Evolutionary conservation across 2,113 vertebrate genomes (phyloP), one percentile per base, ranked within the genome.

Genomic region (Notarius lentiginosus): DNA sequence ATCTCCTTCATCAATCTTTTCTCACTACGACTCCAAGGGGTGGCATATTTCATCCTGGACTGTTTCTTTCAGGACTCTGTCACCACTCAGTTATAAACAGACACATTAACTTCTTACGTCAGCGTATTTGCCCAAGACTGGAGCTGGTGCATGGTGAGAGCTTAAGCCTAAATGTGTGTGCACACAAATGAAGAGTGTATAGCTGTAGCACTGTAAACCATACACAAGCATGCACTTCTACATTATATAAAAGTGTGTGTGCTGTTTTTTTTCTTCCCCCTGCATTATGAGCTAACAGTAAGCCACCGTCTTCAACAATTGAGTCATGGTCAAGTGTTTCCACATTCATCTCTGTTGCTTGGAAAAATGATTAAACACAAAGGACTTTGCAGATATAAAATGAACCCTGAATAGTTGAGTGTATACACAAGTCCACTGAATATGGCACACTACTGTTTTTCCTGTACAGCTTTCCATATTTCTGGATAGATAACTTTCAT

Each of bases 51-150:
- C 56, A 51, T 63, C 79, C 92, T 92, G 92, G 91, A 88, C 90
- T 89, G 56, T 89, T 92, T 93, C 91, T 92, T 90, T 93, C 93
- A 93, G 4, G 89, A 89, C 87, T 65, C 81, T 87, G 87, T 81
- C 49, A 87, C 82, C 56, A 84, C 87, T 87, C 87, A 87, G 88
- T 91, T 92, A 83, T 86, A 91, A 81, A 79, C 90, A 90, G 84
- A 87, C 87, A 89, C 84, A 83, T 88, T 85, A 76, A 72, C 68
- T 68, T 68, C 61, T 90, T 84, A 86, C 87, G 84, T 90, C 87
- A 49, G 66, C 51, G 27, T 84, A 84, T 87, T 82, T 86, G 79
- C 83, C 49, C 85, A 79, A 86, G 73, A 76, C 49, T 84, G 22
- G 85, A 80, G 72, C 82, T 30, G n/a, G 34, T 82, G 84, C 65